A percentile compares a stretch with the other conserved stretches of the same genome.
These are phyloP conservation scores for Nomia melanderi DNA, from an alignment of 1,140 invertebrate species.

Conservation along the genomic window DNA sequence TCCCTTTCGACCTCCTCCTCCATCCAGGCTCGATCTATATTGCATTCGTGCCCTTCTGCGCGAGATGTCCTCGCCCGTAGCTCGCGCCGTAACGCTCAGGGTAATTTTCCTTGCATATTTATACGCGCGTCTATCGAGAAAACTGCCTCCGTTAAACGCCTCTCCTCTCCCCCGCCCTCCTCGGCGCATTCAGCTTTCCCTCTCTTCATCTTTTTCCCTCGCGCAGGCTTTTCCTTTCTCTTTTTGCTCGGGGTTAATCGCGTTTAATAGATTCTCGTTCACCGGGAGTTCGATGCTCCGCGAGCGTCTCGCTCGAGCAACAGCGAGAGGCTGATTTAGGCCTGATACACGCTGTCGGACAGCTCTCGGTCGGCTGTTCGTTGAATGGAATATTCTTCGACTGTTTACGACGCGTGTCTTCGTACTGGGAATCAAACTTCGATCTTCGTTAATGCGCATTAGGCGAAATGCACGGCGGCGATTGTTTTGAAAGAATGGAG, in stretches of 20 bases:
- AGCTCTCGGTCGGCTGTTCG: too few species aligned
- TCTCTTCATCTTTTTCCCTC: not conserved
- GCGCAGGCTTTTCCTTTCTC: not conserved
- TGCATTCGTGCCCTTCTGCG: slow-evolving; percentile 58
- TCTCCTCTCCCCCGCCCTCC: not conserved
- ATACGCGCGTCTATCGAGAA: slow-evolving; percentile 56
- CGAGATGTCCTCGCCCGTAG: slow-evolving; percentile 49
- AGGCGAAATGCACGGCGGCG: too few species aligned
- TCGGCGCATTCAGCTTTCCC: not conserved
- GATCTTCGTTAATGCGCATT: too few species aligned
- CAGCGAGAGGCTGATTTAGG: too few species aligned
- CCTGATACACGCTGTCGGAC: too few species aligned
- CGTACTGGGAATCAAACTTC: too few species aligned
- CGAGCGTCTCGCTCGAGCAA: not conserved
- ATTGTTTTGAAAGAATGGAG: too few species aligned
- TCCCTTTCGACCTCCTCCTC: slow-evolving; percentile 22
- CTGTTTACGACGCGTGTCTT: too few species aligned
- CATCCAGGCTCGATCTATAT: slow-evolving; percentile 56
- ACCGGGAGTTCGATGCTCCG: not conserved
- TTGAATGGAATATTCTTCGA: too few species aligned
- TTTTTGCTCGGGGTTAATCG: slow-evolving; percentile 26
- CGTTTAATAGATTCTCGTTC: slow-evolving; percentile 47
- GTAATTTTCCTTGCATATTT: slow-evolving; percentile 67
- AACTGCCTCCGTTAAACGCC: slow-evolving; percentile 55
- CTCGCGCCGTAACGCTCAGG: slow-evolving; percentile 41